Evolutionary conservation across 2,888 invertebrate genomes (phyloP), one percentile per base, ranked within the genome.

Genomic region (Elaeidobius kamerunicus): DNA sequence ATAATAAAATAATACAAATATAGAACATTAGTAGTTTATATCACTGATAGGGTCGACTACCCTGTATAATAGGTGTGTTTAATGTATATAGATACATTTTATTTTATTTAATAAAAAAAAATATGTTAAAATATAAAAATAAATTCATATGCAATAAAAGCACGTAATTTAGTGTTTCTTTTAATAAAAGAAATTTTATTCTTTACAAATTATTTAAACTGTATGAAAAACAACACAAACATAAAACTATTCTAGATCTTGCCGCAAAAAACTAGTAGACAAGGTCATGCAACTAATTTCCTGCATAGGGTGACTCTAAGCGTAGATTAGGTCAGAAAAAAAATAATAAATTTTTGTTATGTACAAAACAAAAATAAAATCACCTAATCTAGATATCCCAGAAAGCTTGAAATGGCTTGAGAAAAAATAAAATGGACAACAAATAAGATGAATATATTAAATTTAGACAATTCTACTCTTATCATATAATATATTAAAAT

Each of bases 221-320:
- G n/a, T n/a, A n/a, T n/a, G n/a, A n/a, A n/a, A n/a, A n/a, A n/a
- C 4, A 30, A 12, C 12, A 30, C 9, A 30, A 30, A 30, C 12
- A 30, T 30, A 3, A n/a, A 30, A 11, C 30, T 3, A 30, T 11
- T 30, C 30, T 30, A 30, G 9, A 11, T 30, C 2, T 7, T 12
- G 6, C 3, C 12, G 11, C 3, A 30, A 2, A 16, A 36, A 11
- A 17, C 17, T 36, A 17, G 6, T 17, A 7, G 16, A 17, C 17
- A 44, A 36, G 16, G 14, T 17, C 48, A 48, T 48, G 53, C 53
- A 53, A 43, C 47, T 46, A 46, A 42, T 15, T 34, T 55, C 55
- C 55, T 55, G 55, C 55, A 55, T 38, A 50, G 55, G 55, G 55
- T 55, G 55, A 42, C 35, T 43, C 15, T 43, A 20, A n/a, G 23